Conservation (phyloP, 2,113 vertebrate genomes). For the Gobius niger region DNA sequence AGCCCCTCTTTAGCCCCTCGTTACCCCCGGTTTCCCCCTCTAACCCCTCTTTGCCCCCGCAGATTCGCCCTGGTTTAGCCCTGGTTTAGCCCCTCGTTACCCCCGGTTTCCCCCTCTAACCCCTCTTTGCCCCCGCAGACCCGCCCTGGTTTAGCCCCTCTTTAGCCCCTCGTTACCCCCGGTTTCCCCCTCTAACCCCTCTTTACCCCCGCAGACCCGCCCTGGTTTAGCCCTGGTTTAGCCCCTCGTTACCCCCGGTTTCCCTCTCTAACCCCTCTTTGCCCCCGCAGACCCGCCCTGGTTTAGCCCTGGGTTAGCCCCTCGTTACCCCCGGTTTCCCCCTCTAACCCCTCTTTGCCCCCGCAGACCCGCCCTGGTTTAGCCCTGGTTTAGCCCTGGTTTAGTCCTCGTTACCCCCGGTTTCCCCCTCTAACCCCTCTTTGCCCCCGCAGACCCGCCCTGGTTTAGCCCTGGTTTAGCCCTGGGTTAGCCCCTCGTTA, state of each 20-base stretch:
- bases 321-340: no score
- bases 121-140: slow-evolving; percentile 75
- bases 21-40: no score
- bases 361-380: slow-evolving; percentile 95
- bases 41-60: slow-evolving; percentile 18
- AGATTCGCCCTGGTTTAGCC: slow-evolving; percentile 99
- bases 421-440: not conserved
- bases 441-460: slow-evolving; percentile 85
- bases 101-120: no score
- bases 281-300: slow-evolving; percentile 89
- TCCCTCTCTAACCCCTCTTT: not conserved
- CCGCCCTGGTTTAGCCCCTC: slow-evolving; percentile 95
- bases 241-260: no score
- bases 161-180: not conserved
- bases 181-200: not conserved
- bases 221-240: slow-evolving; percentile 84
- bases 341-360: not conserved
- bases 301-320: slow-evolving; percentile 51
- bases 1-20: not conserved
- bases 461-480: no score
- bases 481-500: no score
- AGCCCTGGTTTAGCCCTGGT: no score
- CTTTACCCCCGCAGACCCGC: slow-evolving; percentile 83
- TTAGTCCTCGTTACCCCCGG: no score
- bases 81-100: not conserved